A percentile compares a stretch with the other conserved stretches of the same genome.
phyloP scores from a whole-genome alignment of 2,888 invertebrate genomes.

The Diloba caeruleocephala region DNA sequence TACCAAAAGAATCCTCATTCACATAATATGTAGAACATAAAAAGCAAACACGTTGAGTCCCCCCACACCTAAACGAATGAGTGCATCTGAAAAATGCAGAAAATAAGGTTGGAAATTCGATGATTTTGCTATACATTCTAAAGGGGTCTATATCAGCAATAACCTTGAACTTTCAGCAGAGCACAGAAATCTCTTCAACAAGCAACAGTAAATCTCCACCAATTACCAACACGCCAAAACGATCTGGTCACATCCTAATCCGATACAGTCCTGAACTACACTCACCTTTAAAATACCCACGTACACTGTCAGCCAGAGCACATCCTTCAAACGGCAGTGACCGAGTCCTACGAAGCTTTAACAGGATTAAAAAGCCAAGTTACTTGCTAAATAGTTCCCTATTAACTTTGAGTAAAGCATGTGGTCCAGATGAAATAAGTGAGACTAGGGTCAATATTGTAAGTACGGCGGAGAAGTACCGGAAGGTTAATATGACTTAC shows the following conservation, averaged over 20 bases:
- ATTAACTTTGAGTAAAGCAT: constrained; percentile 30
- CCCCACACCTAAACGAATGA: too few species aligned
- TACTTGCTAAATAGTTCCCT: constrained; percentile 44
- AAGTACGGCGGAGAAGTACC: constrained; percentile 24
- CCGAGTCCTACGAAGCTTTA: constrained; percentile 71
- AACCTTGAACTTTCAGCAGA: constrained; percentile 55
- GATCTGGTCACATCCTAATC: constrained; percentile 42
- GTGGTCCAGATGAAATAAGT: constrained; percentile 18
- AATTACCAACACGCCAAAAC: constrained; percentile 66
- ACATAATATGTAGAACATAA: too few species aligned
- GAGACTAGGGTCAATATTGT: constrained; percentile 15
- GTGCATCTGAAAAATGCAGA: too few species aligned
- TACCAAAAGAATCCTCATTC: too few species aligned
- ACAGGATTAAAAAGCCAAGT: constrained; percentile 37
- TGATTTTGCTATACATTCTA: too few species aligned
- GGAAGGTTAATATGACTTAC: constrained; percentile 15
- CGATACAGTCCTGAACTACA: constrained; percentile 55
- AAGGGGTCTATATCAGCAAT: too few species aligned
- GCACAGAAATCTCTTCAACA: constrained; percentile 67
- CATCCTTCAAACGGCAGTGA: constrained; percentile 26
- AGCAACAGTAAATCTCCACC: constrained; percentile 67
- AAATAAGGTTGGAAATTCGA: too few species aligned
- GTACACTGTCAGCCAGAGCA: constrained; percentile 8
- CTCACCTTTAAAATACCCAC: constrained; percentile 32
- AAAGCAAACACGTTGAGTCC: too few species aligned